These are phyloP conservation scores for Thermophis baileyi DNA, from an alignment of 2,113 vertebrate genomes.

Conservation along the genomic window DNA sequence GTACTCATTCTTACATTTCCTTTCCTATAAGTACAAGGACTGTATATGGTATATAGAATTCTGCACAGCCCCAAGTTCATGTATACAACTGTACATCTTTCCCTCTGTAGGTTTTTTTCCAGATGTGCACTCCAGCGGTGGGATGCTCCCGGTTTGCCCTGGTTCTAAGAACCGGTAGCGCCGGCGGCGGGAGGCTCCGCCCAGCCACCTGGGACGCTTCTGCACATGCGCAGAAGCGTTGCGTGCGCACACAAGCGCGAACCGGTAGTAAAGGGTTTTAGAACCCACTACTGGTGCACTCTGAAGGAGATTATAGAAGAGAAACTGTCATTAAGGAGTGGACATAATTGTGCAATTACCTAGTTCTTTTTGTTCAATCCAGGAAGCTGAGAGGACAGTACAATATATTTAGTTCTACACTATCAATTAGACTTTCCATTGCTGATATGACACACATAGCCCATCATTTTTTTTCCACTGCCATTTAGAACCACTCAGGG, in stretches of 20 bases:
- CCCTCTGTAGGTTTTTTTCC: neutral
- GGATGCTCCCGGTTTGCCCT: too few relatives aligned
- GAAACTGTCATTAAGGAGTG: neutral
- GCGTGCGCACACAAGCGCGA: too few relatives aligned
- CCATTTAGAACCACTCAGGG: neutral
- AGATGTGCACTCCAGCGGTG: too few relatives aligned
- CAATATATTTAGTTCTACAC: neutral
- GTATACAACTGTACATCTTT: neutral
- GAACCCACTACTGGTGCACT: too few relatives aligned
- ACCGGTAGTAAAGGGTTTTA: too few relatives aligned
- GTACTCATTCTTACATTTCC: neutral
- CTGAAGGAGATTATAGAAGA: neutral
- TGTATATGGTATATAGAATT: neutral
- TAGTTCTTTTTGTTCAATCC: neutral
- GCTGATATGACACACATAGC: neutral
- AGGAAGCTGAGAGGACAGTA: neutral
- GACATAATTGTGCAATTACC: neutral
- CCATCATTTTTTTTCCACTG: neutral
- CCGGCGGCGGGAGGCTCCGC: too few relatives aligned
- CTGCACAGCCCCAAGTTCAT: neutral
- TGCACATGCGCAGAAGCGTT: too few relatives aligned
- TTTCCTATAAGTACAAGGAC: neutral
- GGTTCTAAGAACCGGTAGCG: too few relatives aligned
- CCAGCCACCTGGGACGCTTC: too few relatives aligned
- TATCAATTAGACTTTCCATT: conserved; percentile 2